Evolutionary conservation across 2,797 vertebrate species (phyloP).

Genomic region (Gallinago solitaria): DNA sequence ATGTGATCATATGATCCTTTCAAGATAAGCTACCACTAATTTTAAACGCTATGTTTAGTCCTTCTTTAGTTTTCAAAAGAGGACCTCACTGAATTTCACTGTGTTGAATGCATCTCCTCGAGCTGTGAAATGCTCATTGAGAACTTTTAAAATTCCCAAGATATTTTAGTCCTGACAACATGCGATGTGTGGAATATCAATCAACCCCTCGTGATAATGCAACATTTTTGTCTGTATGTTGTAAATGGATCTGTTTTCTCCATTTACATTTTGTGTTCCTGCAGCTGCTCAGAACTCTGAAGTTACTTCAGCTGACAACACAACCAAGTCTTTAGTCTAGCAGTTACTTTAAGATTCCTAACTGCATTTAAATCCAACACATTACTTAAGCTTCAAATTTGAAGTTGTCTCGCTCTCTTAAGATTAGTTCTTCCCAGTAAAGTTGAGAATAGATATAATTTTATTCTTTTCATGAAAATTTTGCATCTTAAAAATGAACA

Average conservation of each 20-base stretch:
- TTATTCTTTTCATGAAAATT: background rate
- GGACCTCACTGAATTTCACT: background rate
- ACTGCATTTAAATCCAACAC: background rate
- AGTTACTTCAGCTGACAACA: background rate
- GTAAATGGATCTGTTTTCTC: background rate
- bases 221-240: background rate
- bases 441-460: background rate
- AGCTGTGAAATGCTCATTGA: background rate
- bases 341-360: background rate
- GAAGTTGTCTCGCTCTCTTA: background rate
- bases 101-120: background rate
- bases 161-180: background rate
- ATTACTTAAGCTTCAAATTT: background rate
- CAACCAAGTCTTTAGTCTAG: background rate
- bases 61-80: background rate
- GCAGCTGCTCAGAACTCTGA: background rate
- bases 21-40: constrained; percentile 9
- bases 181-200: background rate
- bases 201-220: background rate
- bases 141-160: constrained; percentile 1
- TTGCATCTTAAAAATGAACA: background rate
- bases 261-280: background rate
- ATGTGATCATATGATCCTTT: constrained; percentile 5
- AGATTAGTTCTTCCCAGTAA: background rate
- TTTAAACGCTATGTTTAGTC: constrained; percentile 4